Base-by-base conservation (phyloP, 2,888 invertebrate genomes). In the Smittia sp. region DNA sequence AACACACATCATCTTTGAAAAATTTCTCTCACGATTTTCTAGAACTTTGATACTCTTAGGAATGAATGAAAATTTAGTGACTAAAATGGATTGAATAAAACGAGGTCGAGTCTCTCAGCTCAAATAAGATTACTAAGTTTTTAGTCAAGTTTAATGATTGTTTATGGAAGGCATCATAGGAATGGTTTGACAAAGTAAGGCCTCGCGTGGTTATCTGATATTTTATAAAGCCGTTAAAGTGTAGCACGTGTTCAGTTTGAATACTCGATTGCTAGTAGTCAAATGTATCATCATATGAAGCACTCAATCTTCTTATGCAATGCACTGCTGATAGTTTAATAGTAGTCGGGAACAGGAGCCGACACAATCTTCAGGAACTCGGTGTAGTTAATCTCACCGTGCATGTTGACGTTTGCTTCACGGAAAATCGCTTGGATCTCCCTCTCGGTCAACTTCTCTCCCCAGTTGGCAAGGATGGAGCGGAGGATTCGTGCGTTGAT, bases 281-380 rank as follows among this genome's bases (percentile, higher is more conserved):
- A n/a, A n/a, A n/a, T n/a, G n/a, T n/a, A n/a, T n/a, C n/a, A n/a
- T n/a, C n/a, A n/a, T n/a, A n/a, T n/a, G n/a, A n/a, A n/a, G n/a
- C n/a, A n/a, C n/a, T n/a, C n/a, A n/a, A n/a, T n/a, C n/a, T n/a
- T n/a, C n/a, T n/a, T n/a, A n/a, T n/a, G n/a, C n/a, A n/a, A n/a
- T n/a, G n/a, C n/a, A n/a, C n/a, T n/a, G n/a, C n/a, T n/a, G n/a
- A n/a, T n/a, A n/a, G n/a, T 32, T 85, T 82, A 94, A 79, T 95
- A 96, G 81, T 96, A 96, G 81, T 96, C 95, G 0, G 95, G 95
- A 2, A 94, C 92, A 0, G 95, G 95, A 1, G 95, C 94, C 81
- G 94, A 94, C 1, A 94, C 91, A 77, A 96, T 94, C 82, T 94
- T 93, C 0, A 95, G 92, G 80, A 96, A 95, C 80, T 96, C 95